Evolutionary conservation across 1,140 invertebrate genomes (phyloP), one percentile per base, ranked within the genome.

Genomic region (Leptopilina boulardi): DNA sequence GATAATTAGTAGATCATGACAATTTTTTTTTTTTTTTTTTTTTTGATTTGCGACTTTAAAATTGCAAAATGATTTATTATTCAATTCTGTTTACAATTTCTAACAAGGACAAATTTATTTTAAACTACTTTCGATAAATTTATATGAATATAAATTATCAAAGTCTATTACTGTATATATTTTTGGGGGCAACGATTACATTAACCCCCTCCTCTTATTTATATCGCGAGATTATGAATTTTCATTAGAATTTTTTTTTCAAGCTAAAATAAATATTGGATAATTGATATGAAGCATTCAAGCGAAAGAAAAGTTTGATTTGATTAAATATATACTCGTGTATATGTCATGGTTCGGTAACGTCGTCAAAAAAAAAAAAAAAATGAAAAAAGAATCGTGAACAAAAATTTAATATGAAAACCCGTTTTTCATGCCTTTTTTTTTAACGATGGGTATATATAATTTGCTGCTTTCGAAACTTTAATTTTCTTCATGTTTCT

Each of bases 51-150:
- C n/a, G n/a, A n/a, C n/a, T n/a, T 42, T 42, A 42, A 42, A 11
- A 11, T 11, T 1, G 41, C 3, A 42, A 42, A 1, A n/a, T n/a
- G n/a, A n/a, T n/a, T n/a, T n/a, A n/a, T n/a, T n/a, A n/a, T n/a
- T n/a, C n/a, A n/a, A n/a, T n/a, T n/a, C n/a, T 51, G 15, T 51
- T 51, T 51, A 18, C n/a, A 51, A 51, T 51, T 51, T 8, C 1
- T 38, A 51, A 51, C n/a, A 51, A 51, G 47, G 47, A 51, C 47
- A 51, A 51, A 51, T 51, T 51, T 18, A 51, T 18, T n/a, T n/a
- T 18, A 51, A 51, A 51, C 47, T 18, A 51, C 15, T 51, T 51
- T 51, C 15, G 9, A 38, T 38, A 38, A 2, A 2, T 38, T 38
- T 5, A 18, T n/a, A n/a, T 18, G 47, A 51, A 18, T 51, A 51